phyloP scores from a whole-genome alignment of 2,797 vertebrate species.

The Australoheros facetus region DNA sequence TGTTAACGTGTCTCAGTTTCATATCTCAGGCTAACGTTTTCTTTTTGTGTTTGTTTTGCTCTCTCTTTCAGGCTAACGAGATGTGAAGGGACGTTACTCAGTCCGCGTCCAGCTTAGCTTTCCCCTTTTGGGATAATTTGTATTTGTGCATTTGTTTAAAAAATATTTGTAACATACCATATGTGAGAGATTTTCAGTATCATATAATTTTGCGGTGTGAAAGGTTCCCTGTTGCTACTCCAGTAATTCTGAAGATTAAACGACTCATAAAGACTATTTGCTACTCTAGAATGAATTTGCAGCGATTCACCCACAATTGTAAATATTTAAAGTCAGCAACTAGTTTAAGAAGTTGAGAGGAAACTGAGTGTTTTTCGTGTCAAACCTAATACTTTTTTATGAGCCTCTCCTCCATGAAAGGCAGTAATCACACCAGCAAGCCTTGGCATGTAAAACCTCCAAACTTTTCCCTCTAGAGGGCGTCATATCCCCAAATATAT shows the following conservation, averaged over 20 bases:
- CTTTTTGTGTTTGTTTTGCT: neutral
- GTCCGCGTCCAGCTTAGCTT: neutral
- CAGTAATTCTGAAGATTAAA: neutral
- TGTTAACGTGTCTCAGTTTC: too few relatives aligned
- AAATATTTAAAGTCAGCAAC: neutral
- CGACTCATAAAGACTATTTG: neutral
- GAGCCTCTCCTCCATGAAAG: neutral
- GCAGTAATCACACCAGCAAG: neutral
- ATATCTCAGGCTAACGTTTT: too few relatives aligned
- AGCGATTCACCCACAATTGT: neutral
- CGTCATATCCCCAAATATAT: constrained; percentile 36
- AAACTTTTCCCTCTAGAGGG: constrained; percentile 56
- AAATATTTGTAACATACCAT: neutral
- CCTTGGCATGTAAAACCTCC: neutral
- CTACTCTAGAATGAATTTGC: neutral
- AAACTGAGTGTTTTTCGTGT: neutral
- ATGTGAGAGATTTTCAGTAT: neutral
- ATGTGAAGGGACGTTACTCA: neutral
- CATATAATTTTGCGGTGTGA: neutral
- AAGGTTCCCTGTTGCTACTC: neutral
- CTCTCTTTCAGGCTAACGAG: neutral
- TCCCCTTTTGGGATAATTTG: neutral
- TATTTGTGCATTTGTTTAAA: neutral
- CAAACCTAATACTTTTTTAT: neutral
- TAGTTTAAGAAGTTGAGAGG: neutral